phyloP scores from a whole-genome alignment of 1,140 invertebrate species.

The Conus betulinus region DNA sequence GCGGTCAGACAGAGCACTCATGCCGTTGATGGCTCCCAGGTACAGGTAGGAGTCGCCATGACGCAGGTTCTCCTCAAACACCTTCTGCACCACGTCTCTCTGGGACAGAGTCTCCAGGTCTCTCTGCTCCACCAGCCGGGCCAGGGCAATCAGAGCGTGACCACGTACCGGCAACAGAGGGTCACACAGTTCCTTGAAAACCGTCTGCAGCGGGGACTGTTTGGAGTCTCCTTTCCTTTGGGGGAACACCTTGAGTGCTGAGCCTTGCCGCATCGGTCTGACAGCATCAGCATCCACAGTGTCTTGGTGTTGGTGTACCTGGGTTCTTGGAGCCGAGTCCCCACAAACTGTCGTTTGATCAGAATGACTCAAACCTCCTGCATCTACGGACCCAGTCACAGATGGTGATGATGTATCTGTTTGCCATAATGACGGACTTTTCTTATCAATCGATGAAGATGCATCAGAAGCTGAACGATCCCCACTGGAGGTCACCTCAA shows the following conservation, averaged over 20 bases:
- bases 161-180: slow-evolving; percentile 86
- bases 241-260: background rate
- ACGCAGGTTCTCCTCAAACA: slow-evolving; percentile 82
- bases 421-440: background rate
- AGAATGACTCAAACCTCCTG: background rate
- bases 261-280: background rate
- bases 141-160: slow-evolving; percentile 86
- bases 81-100: slow-evolving; percentile 82
- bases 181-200: slow-evolving; percentile 83
- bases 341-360: background rate
- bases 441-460: background rate
- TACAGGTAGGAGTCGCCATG: slow-evolving; percentile 91
- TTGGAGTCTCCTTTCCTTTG: background rate
- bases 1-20: slow-evolving; percentile 81
- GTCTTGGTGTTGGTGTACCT: background rate
- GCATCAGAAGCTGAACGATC: background rate
- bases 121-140: slow-evolving; percentile 82
- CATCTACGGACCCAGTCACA: background rate
- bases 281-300: background rate
- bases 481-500: background rate
- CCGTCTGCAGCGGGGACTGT: background rate
- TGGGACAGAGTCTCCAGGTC: slow-evolving; percentile 82
- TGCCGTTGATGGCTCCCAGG: slow-evolving; percentile 85
- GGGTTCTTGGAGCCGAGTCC: background rate
- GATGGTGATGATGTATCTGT: background rate